These are phyloP conservation scores for Drymodes brunneopygia DNA, from an alignment of 2,113 vertebrate species.

Conservation along the genomic window DNA sequence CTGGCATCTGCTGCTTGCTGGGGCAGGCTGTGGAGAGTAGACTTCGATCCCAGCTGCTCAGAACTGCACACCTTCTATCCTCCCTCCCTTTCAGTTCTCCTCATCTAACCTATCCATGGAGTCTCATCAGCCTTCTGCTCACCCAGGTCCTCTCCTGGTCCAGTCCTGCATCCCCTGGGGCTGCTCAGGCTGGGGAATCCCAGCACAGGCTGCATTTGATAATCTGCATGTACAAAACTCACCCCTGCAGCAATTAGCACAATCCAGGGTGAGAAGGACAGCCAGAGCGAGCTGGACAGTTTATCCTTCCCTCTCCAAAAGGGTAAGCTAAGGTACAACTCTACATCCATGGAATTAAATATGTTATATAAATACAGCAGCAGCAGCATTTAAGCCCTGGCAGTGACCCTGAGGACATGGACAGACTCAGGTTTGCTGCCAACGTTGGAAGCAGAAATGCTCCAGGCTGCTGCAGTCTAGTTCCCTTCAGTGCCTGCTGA, in stretches of 20 bases:
- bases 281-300: neutral
- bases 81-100: neutral
- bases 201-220: neutral
- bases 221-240: rapidly evolving
- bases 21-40: neutral
- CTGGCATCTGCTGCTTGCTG: neutral
- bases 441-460: neutral
- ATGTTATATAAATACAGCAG: neutral
- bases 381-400: neutral
- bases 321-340: neutral
- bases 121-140: neutral
- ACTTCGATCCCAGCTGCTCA: neutral
- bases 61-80: neutral
- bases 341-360: neutral
- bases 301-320: neutral
- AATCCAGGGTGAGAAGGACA: rapidly evolving
- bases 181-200: neutral
- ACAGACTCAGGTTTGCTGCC: neutral
- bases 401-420: neutral
- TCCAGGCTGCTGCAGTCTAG: neutral
- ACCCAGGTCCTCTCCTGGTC: neutral
- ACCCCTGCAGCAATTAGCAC: neutral
- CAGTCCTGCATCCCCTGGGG: rapidly evolving
- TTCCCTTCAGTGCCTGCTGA: neutral
- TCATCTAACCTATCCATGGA: neutral